Evolutionary conservation across 2,797 vertebrate genomes (phyloP), one percentile per base, ranked within the genome.

Genomic region (Lycodopsis pacificus): DNA sequence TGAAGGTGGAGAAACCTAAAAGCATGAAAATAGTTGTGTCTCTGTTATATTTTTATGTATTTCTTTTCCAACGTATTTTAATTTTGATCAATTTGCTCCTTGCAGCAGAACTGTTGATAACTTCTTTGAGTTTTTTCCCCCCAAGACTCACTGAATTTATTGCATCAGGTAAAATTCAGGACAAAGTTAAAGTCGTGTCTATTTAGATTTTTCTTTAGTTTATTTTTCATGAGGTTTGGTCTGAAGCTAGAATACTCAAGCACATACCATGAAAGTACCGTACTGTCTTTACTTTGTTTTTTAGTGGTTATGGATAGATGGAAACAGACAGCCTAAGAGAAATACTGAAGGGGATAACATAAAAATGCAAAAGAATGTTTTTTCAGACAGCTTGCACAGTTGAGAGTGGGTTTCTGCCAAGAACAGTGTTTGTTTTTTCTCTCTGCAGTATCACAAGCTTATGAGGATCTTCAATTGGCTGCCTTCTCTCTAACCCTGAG

Each of bases 401-500:
- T 44, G 7, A 66, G 38, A 51, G 27, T 0, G 4, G n/a, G 30
- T 77, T 76, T 72, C 69, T 76, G 70, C 57, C 70, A 54, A 59
- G 64, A 38, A 42, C 15, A 25, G 27, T 34, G 27, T 17, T 56
- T 15, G 66, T 72, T 5, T 81, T 68, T 65, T 49, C 34, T 65
- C 54, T 49, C 67, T 20, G 19, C 25, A 48, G 22, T 36, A 67
- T 81, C 71, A 63, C 59, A 13, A 6, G 74, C 73, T 66, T 82
- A 65, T 19, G 44, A 80, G 27, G 61, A 65, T 64, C 42, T 71
- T 82, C 17, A 1, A 66, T 73, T 65, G 58, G 77, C 67, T 48
- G 51, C 61, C 12, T 68, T 80, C 36, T 56, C 62, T 70, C 67
- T 75, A 65, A 66, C 65, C 54, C 25, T 25, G 7, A 20, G 10